Conservation (phyloP, 2,113 vertebrate genomes). For the Eublepharis macularius region DNA sequence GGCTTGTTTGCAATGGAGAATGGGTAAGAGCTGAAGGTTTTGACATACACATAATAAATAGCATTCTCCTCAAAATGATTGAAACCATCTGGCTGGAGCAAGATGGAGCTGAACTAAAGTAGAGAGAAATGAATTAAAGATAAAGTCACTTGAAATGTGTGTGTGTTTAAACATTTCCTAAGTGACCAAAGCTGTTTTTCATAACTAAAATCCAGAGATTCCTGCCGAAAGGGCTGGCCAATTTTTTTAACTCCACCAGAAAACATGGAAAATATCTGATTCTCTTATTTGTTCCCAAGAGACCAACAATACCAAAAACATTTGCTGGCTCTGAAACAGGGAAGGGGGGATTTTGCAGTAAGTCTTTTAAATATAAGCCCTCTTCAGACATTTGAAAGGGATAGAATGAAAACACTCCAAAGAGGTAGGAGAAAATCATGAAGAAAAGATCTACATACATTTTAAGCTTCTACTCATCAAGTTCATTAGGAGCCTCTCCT, state of each 20-base stretch:
- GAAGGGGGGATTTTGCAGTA: not conserved
- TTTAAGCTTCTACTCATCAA: too few relatives aligned
- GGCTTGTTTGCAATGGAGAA: conserved; percentile 63
- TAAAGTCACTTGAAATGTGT: conserved; percentile 66
- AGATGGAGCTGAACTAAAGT: conserved; percentile 46
- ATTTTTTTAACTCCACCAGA: conserved; percentile 44
- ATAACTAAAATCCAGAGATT: conserved; percentile 62
- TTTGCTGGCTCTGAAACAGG: conserved; percentile 41
- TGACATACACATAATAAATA: conserved; percentile 73
- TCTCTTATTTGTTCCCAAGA: conserved; percentile 43
- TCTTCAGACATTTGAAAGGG: too few relatives aligned
- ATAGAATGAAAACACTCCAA: too few relatives aligned
- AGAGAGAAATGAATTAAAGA: conserved; percentile 64
- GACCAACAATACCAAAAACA: conserved; percentile 41
- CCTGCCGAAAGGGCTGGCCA: conserved; percentile 45
- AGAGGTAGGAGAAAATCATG: too few relatives aligned
- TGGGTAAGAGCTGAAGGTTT: conserved; percentile 69
- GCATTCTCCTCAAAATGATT: conserved; percentile 62
- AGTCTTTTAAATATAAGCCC: not conserved
- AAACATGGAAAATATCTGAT: conserved; percentile 56
- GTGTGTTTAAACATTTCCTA: conserved; percentile 49
- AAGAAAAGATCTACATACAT: too few relatives aligned
- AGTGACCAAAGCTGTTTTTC: conserved; percentile 64
- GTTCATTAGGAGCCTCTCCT: too few relatives aligned
- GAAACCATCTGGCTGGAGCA: conserved; percentile 62